Conservation (phyloP, 2,113 vertebrate species). For the Tamias sibiricus region DNA sequence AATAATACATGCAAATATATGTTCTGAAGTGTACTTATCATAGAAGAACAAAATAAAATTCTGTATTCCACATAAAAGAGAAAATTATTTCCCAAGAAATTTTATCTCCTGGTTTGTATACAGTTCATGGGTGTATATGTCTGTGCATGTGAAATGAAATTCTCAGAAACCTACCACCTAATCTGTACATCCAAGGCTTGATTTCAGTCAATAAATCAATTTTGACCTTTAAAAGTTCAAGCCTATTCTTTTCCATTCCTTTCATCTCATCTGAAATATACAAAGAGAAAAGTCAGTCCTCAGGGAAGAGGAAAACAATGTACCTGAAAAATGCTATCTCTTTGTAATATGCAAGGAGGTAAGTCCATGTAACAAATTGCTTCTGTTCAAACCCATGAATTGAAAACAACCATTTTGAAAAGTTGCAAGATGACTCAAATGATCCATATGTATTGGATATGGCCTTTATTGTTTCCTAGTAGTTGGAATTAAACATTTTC, state of each 20-base stretch:
- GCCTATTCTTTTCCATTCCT: constrained; percentile 72
- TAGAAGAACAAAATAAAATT: constrained; percentile 15
- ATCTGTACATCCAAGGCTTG: neutral
- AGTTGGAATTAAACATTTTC: neutral
- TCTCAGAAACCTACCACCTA: constrained; percentile 71
- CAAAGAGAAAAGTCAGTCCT: constrained; percentile 64
- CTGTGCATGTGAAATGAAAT: neutral
- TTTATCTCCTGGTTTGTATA: neutral
- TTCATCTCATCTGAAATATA: constrained; percentile 71
- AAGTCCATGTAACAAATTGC: constrained; percentile 82
- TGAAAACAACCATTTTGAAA: constrained; percentile 85
- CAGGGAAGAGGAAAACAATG: constrained; percentile 73
- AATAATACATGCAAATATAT: neutral
- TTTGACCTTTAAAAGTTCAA: constrained; percentile 76
- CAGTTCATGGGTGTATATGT: neutral
- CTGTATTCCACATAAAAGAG: neutral
- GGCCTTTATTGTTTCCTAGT: neutral
- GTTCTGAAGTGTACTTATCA: neutral
- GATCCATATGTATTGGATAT: constrained; percentile 44
- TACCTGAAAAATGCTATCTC: constrained; percentile 77
- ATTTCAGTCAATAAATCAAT: constrained; percentile 71
- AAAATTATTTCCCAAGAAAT: neutral
- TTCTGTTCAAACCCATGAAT: constrained; percentile 82
- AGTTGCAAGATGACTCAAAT: constrained; percentile 82
- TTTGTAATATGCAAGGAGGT: constrained; percentile 67